Base-by-base conservation (phyloP, 1,140 invertebrate genomes). In the Ganaspis sp. region DNA sequence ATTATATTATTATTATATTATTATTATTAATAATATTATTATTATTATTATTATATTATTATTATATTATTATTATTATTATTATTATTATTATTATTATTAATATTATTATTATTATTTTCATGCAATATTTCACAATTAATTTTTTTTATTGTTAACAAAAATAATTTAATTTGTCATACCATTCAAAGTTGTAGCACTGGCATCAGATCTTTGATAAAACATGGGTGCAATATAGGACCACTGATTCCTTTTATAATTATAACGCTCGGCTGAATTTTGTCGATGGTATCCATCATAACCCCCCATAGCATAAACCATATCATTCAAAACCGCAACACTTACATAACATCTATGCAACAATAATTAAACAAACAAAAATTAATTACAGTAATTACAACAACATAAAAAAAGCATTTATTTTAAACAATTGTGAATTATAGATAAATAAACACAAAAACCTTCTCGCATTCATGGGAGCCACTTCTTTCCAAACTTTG, bases 281-380 rank as follows among this genome's bases (percentile, higher is more conserved):
- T 95, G 93, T 12, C 95, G 91, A 83, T 93, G 92, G 78, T 94
- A 93, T 5, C 96, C 95, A 87, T 96, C 95, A 84, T 93, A 96
- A 4, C 96, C 96, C 34, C 95, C 95, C 92, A 96, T 94, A 0
- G 95, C 95, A 85, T 95, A 96, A 73, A 96, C 93, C 0, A 92
- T 84, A 76, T 94, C 94, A 9, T 95, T 92, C 0, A 95, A 81
- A 0, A 94, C 92, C 0, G 93, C 93, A 0, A 94, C 93, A 77
- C 94, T 95, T 0, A 96, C 94, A 82, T 94, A 95, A 83, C 93
- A 94, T 70, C 93, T 92, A 71, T 8, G 74, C 77, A 69, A 78
- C 64, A 69, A 42, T 69, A 73, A 38, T 71, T 72, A 29, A 19
- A 58, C 26, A 17, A 64, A 6, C 6, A 34, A 34, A 6, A 34